Evolutionary conservation across 1,140 invertebrate genomes (phyloP), one percentile per base, ranked within the genome.

Genomic region (Drosophila burlai): DNA sequence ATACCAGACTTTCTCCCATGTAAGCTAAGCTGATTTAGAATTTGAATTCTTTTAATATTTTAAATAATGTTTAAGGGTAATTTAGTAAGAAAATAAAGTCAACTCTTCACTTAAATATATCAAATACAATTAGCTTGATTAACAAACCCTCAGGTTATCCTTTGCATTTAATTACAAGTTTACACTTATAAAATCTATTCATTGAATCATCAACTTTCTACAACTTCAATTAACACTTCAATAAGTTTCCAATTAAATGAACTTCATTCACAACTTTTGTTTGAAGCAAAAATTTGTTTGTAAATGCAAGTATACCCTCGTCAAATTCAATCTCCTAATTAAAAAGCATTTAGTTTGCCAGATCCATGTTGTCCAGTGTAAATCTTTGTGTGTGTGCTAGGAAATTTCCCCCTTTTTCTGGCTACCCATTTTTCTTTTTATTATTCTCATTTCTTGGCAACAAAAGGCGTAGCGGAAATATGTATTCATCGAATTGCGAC

Each of bases 381-480:
- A 38, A 26, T 46, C 38, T 40, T 6, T 29, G 29, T 31, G 13
- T 24, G 29, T 52, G 47, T 34, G 47, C 3, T n/a, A 13, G 11
- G 7, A 16, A 64, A 60, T 42, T 26, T 26, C 10, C 15, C 18
- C 18, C 8, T n/a, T 24, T 24, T 34, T n/a, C 36, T 31, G 49
- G 26, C 49, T 9, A 43, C 36, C 31, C 61, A 72, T 43, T 61
- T 74, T 65, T 74, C 58, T 34, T 68, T 18, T 38, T 13, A 52
- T 64, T 15, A 46, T 34, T 50, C 55, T 64, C n/a, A 43, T 66
- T 59, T 61, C 13, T 59, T 47, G 57, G 34, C 34, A 55, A 55
- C 52, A 55, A 55, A 55, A 38, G 52, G 34, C 18, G 15, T 5
- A 6, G 34, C 34, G 52, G 52, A 55, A 55, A 55, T 55, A 55